Conservation (phyloP, 2,797 vertebrate species). For the Alca torda region DNA sequence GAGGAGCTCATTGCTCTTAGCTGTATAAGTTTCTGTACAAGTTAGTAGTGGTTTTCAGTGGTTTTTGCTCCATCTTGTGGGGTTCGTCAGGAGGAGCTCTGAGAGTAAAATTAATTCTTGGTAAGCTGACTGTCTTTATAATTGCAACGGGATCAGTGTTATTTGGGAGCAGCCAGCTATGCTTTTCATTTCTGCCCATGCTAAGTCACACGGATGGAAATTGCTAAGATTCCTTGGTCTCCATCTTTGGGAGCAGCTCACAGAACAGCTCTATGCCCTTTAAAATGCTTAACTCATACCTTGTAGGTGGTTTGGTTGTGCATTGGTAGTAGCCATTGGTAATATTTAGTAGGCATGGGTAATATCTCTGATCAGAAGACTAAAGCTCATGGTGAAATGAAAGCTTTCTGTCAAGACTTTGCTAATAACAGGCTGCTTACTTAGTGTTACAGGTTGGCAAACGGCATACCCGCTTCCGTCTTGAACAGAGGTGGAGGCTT, state of each 20-base stretch:
- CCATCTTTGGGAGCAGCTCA: neutral
- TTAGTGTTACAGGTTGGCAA: neutral
- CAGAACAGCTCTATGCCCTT: neutral
- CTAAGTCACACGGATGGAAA: neutral
- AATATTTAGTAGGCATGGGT: neutral
- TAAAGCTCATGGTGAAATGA: neutral
- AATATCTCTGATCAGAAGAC: neutral
- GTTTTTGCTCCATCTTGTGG: constrained; percentile 50
- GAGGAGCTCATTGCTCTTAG: neutral
- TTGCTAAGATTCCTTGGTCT: neutral
- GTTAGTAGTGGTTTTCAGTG: constrained; percentile 30
- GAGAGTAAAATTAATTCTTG: neutral
- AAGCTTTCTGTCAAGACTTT: neutral
- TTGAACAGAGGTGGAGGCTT: neutral
- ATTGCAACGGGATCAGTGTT: neutral
- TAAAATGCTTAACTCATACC: neutral
- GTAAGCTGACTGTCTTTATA: neutral
- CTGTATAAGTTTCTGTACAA: neutral
- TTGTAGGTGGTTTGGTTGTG: neutral
- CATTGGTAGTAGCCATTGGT: neutral
- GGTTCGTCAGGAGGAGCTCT: neutral
- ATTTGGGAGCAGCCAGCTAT: neutral
- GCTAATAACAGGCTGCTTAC: neutral
- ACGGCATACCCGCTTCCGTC: neutral
- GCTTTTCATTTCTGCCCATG: neutral